A percentile compares a stretch with the other conserved stretches of the same genome.
phyloP scores from a whole-genome alignment of 2,113 vertebrate genomes.

The Bettongia penicillata region DNA sequence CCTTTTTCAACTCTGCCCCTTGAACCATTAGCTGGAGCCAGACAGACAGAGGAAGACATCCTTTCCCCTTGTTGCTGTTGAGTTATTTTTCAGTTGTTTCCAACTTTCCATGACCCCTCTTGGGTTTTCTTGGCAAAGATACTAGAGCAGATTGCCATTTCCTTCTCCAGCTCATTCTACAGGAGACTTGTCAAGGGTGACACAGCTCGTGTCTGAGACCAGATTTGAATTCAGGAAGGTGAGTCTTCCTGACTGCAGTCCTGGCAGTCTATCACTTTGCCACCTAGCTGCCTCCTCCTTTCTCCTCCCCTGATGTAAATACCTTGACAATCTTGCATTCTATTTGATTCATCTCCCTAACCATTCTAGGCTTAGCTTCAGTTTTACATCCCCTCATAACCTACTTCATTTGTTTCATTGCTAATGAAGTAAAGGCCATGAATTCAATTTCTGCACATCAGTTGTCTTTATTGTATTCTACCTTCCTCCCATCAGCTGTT shows the following conservation, averaged over 20 bases:
- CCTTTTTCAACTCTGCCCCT: conserved; percentile 14
- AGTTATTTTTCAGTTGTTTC: neutral
- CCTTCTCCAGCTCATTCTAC: too few species aligned
- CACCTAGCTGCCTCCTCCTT: neutral
- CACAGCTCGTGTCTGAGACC: neutral
- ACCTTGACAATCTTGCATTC: neutral
- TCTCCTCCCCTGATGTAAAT: conserved; percentile 38
- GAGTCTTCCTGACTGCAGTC: neutral
- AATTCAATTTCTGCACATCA: neutral
- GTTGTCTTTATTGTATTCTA: conserved; percentile 22
- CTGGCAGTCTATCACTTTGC: neutral
- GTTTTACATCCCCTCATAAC: neutral
- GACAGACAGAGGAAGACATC: neutral
- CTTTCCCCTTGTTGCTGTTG: neutral
- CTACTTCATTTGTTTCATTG: neutral
- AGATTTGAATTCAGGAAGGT: neutral
- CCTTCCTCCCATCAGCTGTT: neutral
- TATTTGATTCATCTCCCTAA: conserved; percentile 15
- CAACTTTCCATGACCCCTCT: neutral
- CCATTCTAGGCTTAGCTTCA: neutral
- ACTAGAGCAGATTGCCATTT: neutral
- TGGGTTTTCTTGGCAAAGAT: neutral
- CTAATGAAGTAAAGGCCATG: neutral
- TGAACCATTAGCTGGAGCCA: neutral
- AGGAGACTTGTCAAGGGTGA: neutral